These are phyloP conservation scores for Raphicerus campestris DNA, from an alignment of 2,113 vertebrate species.

Conservation along the genomic window DNA sequence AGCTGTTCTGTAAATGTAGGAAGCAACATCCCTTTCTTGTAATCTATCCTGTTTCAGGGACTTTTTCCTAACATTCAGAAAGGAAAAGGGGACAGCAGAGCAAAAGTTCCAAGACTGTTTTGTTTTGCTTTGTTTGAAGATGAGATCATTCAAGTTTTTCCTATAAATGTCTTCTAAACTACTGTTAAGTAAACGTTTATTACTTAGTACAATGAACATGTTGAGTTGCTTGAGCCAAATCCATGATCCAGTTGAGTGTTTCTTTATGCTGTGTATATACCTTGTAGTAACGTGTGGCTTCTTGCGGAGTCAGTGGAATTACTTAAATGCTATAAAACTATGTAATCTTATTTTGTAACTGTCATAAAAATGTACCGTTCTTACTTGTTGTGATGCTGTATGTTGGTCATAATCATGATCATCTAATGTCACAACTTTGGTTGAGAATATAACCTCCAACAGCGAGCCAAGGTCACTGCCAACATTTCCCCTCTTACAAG, in stretches of 20 bases:
- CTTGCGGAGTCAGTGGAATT: neutral
- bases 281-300: neutral
- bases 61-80: neutral
- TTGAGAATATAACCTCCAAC: neutral
- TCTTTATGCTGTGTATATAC: neutral
- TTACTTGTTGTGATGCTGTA: neutral
- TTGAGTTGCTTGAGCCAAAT: neutral
- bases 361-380: neutral
- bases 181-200: neutral
- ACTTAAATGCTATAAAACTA: conserved; percentile 14
- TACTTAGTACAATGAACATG: conserved; percentile 2
- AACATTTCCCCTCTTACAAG: neutral
- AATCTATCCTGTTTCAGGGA: neutral
- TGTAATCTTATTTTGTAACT: neutral
- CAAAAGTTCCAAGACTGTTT: neutral
- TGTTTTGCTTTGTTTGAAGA: neutral
- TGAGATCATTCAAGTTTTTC: neutral
- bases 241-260: neutral
- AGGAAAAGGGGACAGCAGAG: neutral
- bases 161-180: neutral
- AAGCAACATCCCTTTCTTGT: neutral
- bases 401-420: neutral
- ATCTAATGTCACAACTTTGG: neutral
- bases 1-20: neutral
- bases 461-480: neutral